Evolutionary conservation across 2,797 vertebrate genomes (phyloP).

Genomic region (Leptatherina wallacei): DNA sequence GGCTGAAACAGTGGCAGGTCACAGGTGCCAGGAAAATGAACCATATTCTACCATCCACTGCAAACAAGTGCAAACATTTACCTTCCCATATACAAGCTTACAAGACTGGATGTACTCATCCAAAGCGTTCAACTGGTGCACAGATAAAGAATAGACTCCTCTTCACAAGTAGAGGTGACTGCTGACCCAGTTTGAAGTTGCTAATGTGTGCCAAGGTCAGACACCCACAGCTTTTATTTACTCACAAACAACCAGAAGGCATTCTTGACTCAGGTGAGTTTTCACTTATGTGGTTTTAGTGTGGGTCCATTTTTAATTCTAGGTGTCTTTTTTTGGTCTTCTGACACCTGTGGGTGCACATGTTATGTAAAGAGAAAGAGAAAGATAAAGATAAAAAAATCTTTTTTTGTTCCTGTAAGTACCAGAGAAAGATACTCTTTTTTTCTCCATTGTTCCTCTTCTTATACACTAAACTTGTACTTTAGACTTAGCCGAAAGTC

Average conservation of each 20-base stretch:
- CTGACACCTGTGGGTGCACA: constrained; percentile 27
- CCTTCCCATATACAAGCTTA: constrained; percentile 57
- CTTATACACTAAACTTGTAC: not conserved
- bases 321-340: constrained; percentile 26
- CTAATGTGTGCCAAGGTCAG: constrained; percentile 78
- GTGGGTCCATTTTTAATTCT: constrained; percentile 32
- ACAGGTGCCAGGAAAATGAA: constrained; percentile 81
- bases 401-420: constrained; percentile 12
- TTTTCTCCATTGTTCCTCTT: not conserved
- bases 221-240: constrained; percentile 77
- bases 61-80: constrained; percentile 74
- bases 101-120: constrained; percentile 54
- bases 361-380: constrained; percentile 12
- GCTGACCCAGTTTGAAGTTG: constrained; percentile 79
- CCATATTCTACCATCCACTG: constrained; percentile 61
- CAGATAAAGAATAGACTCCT: constrained; percentile 63
- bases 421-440: not conserved
- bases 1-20: constrained; percentile 70
- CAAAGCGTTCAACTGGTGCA: constrained; percentile 47
- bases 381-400: too few relatives aligned
- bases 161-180: constrained; percentile 68
- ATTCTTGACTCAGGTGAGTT: constrained; percentile 68
- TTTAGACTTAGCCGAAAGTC: not conserved
- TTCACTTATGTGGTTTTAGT: constrained; percentile 29
- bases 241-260: constrained; percentile 71